phyloP scores from a whole-genome alignment of 2,113 vertebrate species.

The Anhinga anhinga region DNA sequence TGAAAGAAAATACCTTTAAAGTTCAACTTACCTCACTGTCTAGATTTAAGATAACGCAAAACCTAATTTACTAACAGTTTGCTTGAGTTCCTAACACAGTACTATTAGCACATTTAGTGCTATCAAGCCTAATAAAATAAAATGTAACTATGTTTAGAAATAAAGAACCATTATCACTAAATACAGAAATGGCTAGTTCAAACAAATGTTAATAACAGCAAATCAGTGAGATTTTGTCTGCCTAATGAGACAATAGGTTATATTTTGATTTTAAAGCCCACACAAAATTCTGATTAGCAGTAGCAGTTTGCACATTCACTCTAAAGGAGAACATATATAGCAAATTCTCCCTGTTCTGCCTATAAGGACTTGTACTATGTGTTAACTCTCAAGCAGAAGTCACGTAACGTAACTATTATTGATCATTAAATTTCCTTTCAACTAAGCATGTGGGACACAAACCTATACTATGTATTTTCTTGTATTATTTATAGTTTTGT shows the following conservation, averaged over 20 bases:
- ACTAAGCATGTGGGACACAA: background rate
- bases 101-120: constrained; percentile 45
- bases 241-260: background rate
- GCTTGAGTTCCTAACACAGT: constrained; percentile 27
- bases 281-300: background rate
- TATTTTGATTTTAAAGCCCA: background rate
- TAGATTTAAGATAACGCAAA: constrained; percentile 62
- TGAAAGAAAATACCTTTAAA: constrained; percentile 71
- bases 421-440: background rate
- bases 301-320: background rate
- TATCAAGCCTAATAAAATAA: constrained; percentile 44
- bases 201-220: background rate
- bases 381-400: background rate
- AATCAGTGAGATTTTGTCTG: background rate
- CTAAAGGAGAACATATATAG: background rate
- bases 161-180: constrained; percentile 40
- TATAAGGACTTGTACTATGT: background rate
- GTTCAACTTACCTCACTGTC: constrained; percentile 59
- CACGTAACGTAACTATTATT: background rate
- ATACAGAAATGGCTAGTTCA: constrained; percentile 40
- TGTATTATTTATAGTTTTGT: background rate
- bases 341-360: background rate
- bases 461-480: background rate
- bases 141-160: constrained; percentile 23
- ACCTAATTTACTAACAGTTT: constrained; percentile 66